Conservation (phyloP, 2,888 invertebrate species). For the Philereme transversata region DNA sequence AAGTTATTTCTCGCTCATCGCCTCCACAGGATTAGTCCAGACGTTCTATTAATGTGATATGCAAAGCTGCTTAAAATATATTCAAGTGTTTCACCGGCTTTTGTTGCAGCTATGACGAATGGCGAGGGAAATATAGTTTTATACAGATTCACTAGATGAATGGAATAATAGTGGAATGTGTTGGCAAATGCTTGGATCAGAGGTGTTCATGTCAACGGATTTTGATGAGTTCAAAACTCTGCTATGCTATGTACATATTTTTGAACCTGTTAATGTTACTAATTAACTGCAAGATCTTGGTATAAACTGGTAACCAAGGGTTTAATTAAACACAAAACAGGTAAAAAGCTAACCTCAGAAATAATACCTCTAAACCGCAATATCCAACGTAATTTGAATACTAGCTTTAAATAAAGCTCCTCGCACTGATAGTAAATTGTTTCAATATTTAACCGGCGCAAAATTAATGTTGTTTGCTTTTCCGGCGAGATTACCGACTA, state of each 20-base stretch:
- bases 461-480: constrained; percentile 79
- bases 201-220: no score
- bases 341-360: background rate
- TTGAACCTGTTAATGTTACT: no score
- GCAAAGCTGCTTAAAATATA: constrained; percentile 42
- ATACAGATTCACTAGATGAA: background rate
- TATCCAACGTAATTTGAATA: constrained; percentile 27
- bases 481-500: constrained; percentile 81
- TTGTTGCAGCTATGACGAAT: constrained; percentile 9
- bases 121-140: constrained; percentile 1
- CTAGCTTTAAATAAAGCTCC: constrained; percentile 37
- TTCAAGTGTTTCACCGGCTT: constrained; percentile 20
- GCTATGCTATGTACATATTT: no score
- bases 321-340: no score
- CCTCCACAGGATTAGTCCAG: constrained; percentile 52
- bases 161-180: background rate
- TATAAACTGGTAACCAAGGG: no score
- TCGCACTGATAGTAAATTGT: constrained; percentile 74
- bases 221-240: no score
- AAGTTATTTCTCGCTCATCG: constrained; percentile 58
- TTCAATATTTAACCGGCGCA: constrained; percentile 76
- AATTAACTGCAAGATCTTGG: no score
- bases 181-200: no score
- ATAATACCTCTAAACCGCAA: constrained; percentile 10
- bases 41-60: constrained; percentile 55